Evolutionary conservation across 2,797 vertebrate species (phyloP).

Genomic region (Manis pentadactyla): DNA sequence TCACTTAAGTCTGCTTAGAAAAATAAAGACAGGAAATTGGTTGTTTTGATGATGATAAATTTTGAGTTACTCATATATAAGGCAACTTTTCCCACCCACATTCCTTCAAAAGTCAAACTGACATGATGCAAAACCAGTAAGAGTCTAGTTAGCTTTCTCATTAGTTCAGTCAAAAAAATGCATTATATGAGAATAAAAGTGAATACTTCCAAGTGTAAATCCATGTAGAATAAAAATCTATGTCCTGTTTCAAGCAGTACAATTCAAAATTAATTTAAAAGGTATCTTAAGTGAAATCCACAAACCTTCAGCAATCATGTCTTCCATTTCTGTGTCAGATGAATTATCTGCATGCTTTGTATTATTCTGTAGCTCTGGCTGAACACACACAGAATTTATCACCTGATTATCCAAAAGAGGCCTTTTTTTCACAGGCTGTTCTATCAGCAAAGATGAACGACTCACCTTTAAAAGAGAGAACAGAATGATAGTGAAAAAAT

Average conservation of each 20-base stretch:
- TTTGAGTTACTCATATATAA: neutral
- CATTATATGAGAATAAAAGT: conserved; percentile 19
- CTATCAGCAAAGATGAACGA: conserved; percentile 95
- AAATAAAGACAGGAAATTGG: neutral
- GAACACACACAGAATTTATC: conserved; percentile 89
- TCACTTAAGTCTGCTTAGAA: conserved; percentile 1
- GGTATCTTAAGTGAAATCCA: conserved; percentile 59
- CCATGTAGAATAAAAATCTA: conserved; percentile 34
- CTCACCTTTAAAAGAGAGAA: conserved; percentile 90
- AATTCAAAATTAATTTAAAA: conserved; percentile 4
- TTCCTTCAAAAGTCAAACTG: conserved; percentile 50
- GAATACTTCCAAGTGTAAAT: conserved; percentile 50
- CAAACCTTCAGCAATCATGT: conserved; percentile 91
- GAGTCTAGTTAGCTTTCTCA: conserved; percentile 1
- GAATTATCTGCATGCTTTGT: conserved; percentile 91
- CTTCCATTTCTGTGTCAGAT: conserved; percentile 93
- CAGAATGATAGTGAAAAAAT: conserved; percentile 50
- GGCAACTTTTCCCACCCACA: neutral
- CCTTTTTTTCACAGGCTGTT: conserved; percentile 89
- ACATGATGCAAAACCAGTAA: conserved; percentile 29
- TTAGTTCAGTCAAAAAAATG: conserved; percentile 49
- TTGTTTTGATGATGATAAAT: conserved; percentile 57
- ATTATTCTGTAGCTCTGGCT: conserved; percentile 87
- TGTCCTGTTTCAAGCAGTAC: neutral
- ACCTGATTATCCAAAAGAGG: conserved; percentile 89